These are phyloP conservation scores for Trididemnum nubilum DNA, from an alignment of 23 tunicate genomes.

Conservation along the genomic window DNA sequence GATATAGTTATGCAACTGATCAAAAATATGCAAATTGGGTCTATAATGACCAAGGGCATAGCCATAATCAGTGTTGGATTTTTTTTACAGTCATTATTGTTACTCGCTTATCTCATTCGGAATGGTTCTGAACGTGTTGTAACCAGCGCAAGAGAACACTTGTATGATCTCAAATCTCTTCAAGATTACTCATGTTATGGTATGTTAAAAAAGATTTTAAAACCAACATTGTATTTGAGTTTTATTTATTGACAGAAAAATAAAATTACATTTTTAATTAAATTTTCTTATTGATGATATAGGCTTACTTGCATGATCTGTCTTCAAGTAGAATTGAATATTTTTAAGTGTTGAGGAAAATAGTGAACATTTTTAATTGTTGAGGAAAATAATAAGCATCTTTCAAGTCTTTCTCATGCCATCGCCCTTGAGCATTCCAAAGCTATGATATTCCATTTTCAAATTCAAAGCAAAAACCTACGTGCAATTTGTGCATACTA, in stretches of 20 bases:
- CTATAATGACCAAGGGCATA: neutral
- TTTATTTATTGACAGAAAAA: neutral
- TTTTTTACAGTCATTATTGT: conserved; percentile 42
- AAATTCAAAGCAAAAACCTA: too few relatives aligned
- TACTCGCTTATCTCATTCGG: conserved; percentile 67
- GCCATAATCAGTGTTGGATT: neutral
- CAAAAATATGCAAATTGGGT: neutral
- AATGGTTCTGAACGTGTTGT: conserved; percentile 97
- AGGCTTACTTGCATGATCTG: too few relatives aligned
- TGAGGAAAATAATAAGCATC: too few relatives aligned
- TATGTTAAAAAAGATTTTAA: conserved; percentile 8
- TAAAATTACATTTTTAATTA: too few relatives aligned
- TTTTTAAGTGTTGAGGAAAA: too few relatives aligned
- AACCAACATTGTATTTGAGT: neutral
- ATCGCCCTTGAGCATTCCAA: too few relatives aligned
- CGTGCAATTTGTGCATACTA: too few relatives aligned
- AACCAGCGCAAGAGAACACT: conserved; percentile 89
- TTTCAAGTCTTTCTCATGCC: too few relatives aligned
- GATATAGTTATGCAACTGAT: neutral
- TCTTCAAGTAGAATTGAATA: too few relatives aligned
- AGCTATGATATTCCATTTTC: too few relatives aligned
- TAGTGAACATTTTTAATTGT: too few relatives aligned
- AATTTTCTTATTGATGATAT: too few relatives aligned
- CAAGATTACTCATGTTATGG: conserved; percentile 76
- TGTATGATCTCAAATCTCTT: conserved; percentile 89